A percentile compares a stretch with the other conserved stretches of the same genome.
Conservation (phyloP, 2,888 invertebrate genomes). For the Loripinus fragilis region DNA sequence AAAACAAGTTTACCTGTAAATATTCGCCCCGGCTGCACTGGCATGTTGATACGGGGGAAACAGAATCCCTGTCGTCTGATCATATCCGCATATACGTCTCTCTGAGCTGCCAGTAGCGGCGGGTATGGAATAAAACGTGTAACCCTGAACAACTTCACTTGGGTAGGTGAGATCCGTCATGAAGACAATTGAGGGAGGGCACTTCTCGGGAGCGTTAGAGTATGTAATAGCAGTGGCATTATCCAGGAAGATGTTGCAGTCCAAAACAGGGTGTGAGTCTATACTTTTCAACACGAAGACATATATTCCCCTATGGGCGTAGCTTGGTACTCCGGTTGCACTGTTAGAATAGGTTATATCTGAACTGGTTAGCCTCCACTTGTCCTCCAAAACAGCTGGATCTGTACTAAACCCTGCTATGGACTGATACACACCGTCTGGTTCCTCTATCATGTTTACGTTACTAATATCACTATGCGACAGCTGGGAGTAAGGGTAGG, state of each 20-base stretch:
- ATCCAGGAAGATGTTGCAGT: slow-evolving; percentile 29
- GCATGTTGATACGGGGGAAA: slow-evolving; percentile 30
- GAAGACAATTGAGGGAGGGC: slow-evolving; percentile 29
- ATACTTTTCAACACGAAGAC: slow-evolving; percentile 26
- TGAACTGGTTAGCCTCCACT: slow-evolving; percentile 10
- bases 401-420: slow-evolving; percentile 22
- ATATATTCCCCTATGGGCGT: slow-evolving; percentile 33
- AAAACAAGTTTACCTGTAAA: slow-evolving; percentile 44
- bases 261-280: slow-evolving; percentile 36
- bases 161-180: not conserved
- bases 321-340: slow-evolving; percentile 12
- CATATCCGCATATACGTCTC: slow-evolving; percentile 40
- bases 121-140: slow-evolving; percentile 30
- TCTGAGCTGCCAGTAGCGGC: not conserved
- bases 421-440: slow-evolving; percentile 40
- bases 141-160: not conserved
- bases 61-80: slow-evolving; percentile 19
- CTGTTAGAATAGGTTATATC: slow-evolving; percentile 27
- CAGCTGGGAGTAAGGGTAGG: slow-evolving; percentile 50
- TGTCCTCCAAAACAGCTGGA: slow-evolving; percentile 2
- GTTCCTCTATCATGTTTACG: slow-evolving; percentile 44
- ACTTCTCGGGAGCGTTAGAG: slow-evolving; percentile 7
- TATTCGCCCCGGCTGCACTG: slow-evolving; percentile 46
- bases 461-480: slow-evolving; percentile 18
- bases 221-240: not conserved